Conservation (phyloP, 2,797 vertebrate genomes). For the Megaceryle alcyon region DNA sequence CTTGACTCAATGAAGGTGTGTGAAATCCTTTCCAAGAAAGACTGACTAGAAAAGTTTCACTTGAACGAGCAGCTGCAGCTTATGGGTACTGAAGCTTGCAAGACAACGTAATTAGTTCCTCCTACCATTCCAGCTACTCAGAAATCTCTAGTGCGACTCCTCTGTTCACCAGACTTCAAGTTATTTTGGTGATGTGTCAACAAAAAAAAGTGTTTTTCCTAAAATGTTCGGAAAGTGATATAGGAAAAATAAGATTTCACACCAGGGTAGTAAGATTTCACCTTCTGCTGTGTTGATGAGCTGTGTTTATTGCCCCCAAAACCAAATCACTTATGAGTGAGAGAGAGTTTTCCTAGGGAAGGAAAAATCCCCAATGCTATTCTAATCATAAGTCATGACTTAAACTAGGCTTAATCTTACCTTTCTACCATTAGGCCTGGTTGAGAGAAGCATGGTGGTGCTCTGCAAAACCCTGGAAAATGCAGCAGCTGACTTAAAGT, state of each 20-base stretch:
- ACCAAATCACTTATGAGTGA: background rate
- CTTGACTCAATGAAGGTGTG: conserved; percentile 64
- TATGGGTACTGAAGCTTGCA: conserved; percentile 56
- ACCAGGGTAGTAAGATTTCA: background rate
- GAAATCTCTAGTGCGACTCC: background rate
- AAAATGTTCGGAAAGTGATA: background rate
- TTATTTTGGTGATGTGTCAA: background rate
- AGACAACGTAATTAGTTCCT: conserved; percentile 56
- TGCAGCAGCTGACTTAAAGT: background rate
- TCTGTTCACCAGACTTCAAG: background rate
- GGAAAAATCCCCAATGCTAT: background rate
- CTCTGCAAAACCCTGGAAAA: background rate
- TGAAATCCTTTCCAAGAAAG: conserved; percentile 67
- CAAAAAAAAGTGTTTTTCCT: background rate
- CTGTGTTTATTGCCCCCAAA: background rate
- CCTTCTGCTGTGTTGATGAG: background rate
- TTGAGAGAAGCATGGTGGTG: background rate
- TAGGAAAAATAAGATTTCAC: background rate
- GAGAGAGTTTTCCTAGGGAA: background rate
- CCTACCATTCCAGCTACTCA: background rate
- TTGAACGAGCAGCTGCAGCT: conserved; percentile 52
- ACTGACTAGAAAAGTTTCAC: conserved; percentile 59
- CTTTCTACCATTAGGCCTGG: background rate
- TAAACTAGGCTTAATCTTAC: background rate
- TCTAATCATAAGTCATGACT: background rate